Evolutionary conservation across 2,888 invertebrate species (phyloP), one percentile per base, ranked within the genome.

Genomic region (Orthosia cruda): DNA sequence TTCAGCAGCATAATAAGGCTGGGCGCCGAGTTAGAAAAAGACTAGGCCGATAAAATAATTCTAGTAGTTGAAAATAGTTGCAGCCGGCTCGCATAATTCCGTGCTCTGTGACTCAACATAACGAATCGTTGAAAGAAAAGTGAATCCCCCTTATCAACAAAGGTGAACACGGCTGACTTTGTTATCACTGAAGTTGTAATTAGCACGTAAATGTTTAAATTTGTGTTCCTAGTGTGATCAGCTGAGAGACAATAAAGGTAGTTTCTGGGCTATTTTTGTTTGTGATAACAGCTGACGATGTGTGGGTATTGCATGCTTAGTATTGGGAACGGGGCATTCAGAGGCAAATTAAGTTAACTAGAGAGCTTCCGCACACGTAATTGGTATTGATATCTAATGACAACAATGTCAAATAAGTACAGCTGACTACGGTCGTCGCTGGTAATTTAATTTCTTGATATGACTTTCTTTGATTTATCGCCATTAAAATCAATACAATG

Each of bases 71-170:
- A 26, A 26, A 26, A 26, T 40, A 18, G 11, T 52, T n/a, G 20
- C 15, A 16, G 45, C 59, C 20, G 0, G 59, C 15, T n/a, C 9
- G 20, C 59, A 1, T 2, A 20, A 7, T 61, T 45, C 61, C 20
- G 15, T 20, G 20, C 12, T 20, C 61, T 61, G 12, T 61, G 61
- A 20, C 61, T 16, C 15, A 32, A 59, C 65, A 65, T 18, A 52
- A 45, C 18, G n/a, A 18, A 50, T 18, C 26, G 3, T 40, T 49
- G 20, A 7, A 50, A 23, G 26, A 32, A 9, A 20, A 59, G 75
- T 81, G 23, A 69, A 64, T 80, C 70, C 80, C n/a, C 80, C 20
- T 67, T 80, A 80, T 79, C 75, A 59, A 40, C 5, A 32, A 5
- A 79, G 47, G 26, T 57, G 62, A 82, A 52, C 65, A 23, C 47